These are phyloP conservation scores for Dermatophagoides farinae DNA, from an alignment of 1,140 invertebrate genomes.

Conservation along the genomic window DNA sequence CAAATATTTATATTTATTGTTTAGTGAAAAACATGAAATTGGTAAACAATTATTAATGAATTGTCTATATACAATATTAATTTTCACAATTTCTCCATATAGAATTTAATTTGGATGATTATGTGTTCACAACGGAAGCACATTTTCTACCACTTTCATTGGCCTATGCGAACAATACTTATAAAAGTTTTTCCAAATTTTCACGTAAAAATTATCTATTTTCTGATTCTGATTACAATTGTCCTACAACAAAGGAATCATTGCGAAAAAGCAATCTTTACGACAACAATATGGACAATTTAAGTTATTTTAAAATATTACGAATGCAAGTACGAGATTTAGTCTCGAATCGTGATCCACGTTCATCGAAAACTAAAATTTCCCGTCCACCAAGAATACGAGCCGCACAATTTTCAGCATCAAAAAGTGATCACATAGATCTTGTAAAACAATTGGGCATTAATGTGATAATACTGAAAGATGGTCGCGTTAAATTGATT, in stretches of 20 bases:
- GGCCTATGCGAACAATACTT: slow-evolving; percentile 30
- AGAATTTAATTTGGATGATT: slow-evolving; percentile 75
- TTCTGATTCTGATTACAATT: not conserved
- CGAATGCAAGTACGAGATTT: slow-evolving; percentile 9
- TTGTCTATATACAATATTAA: not conserved
- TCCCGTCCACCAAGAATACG: slow-evolving; percentile 16
- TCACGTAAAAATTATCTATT: not conserved
- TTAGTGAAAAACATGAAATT: slow-evolving; percentile 67
- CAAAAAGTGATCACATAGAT: slow-evolving; percentile 69
- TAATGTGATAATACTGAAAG: slow-evolving; percentile 57
- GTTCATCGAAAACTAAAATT: not conserved
- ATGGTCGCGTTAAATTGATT: slow-evolving; percentile 71
- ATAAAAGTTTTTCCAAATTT: not conserved
- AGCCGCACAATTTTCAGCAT: slow-evolving; percentile 39
- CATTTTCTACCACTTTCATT: slow-evolving; percentile 76
- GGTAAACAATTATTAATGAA: slow-evolving; percentile 13
- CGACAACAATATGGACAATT: not conserved
- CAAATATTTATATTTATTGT: slow-evolving; percentile 87
- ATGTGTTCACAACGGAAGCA: slow-evolving; percentile 90
- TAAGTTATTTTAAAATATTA: slow-evolving; percentile 5
- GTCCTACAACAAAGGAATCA: not conserved
- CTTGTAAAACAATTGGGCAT: slow-evolving; percentile 84
- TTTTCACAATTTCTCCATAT: not conserved
- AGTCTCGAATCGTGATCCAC: not conserved
- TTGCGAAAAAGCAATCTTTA: not conserved